A percentile compares a stretch with the other conserved stretches of the same genome.
phyloP scores from a whole-genome alignment of 2,113 vertebrate species.

The Rhodinocichla rosea region DNA sequence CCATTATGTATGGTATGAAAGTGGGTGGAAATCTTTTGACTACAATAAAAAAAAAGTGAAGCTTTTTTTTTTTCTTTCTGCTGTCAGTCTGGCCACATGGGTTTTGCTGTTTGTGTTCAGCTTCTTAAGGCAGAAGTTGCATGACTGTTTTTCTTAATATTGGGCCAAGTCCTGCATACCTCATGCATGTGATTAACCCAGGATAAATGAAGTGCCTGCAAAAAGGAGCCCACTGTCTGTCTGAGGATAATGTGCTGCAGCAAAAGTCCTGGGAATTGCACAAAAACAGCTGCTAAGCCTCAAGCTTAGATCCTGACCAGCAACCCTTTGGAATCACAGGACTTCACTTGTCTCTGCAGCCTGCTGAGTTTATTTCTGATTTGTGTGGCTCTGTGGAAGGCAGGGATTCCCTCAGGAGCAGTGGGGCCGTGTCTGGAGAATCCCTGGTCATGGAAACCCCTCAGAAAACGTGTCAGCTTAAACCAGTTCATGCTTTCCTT shows the following conservation, averaged over 20 bases:
- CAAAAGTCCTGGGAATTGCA: neutral
- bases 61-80: neutral
- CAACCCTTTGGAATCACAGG: neutral
- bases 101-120: neutral
- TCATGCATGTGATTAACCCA: neutral
- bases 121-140: neutral
- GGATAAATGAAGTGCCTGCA: neutral
- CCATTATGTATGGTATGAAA: neutral
- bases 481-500: neutral
- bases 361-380: neutral
- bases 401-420: neutral
- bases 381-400: neutral
- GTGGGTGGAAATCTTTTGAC: neutral
- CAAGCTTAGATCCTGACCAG: neutral
- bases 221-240: neutral
- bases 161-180: neutral
- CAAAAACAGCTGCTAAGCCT: neutral
- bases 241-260: neutral
- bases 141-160: neutral
- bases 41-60: neutral
- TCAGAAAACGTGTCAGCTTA: neutral
- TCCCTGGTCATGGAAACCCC: neutral
- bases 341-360: neutral
- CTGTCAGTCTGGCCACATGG: neutral
- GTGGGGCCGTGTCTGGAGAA: neutral